These are phyloP conservation scores for Lordiphosa clarofinis DNA, from an alignment of 1,140 invertebrate species.

Conservation along the genomic window DNA sequence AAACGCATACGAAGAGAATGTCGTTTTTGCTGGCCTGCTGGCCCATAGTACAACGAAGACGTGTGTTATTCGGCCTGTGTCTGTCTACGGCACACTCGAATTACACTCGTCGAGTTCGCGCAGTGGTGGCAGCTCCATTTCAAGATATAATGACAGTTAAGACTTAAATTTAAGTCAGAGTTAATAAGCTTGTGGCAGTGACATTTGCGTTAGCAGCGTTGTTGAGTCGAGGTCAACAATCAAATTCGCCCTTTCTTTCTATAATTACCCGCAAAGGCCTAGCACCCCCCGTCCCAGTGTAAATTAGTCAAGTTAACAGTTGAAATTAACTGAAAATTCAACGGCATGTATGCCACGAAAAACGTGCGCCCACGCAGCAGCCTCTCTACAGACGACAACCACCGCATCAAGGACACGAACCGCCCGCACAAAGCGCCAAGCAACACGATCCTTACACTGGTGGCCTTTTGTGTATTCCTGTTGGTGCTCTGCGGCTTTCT, in stretches of 20 bases:
- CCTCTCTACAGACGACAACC: conserved; percentile 75
- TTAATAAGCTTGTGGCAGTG: conserved; percentile 17
- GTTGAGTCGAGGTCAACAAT: conserved; percentile 2
- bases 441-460: conserved; percentile 71
- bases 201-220: conserved; percentile 9
- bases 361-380: conserved; percentile 75
- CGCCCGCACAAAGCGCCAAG: conserved; percentile 53
- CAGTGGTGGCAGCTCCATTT: conserved; percentile 18
- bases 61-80: conserved; percentile 52
- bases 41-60: conserved; percentile 19
- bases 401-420: conserved; percentile 71
- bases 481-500: conserved; percentile 80
- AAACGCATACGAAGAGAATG: too few relatives aligned
- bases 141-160: conserved; percentile 22
- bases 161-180: conserved; percentile 2
- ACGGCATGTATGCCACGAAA: conserved; percentile 67
- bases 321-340: conserved; percentile 23
- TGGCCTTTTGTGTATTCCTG: conserved; percentile 80
- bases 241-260: neutral
- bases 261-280: conserved; percentile 17
- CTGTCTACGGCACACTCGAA: conserved; percentile 37
- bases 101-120: conserved; percentile 29
- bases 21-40: too few relatives aligned
- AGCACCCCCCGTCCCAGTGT: conserved; percentile 12
- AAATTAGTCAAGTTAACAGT: conserved; percentile 24